Base-by-base conservation (phyloP, 2,888 invertebrate genomes). In the Baccha elongata region DNA sequence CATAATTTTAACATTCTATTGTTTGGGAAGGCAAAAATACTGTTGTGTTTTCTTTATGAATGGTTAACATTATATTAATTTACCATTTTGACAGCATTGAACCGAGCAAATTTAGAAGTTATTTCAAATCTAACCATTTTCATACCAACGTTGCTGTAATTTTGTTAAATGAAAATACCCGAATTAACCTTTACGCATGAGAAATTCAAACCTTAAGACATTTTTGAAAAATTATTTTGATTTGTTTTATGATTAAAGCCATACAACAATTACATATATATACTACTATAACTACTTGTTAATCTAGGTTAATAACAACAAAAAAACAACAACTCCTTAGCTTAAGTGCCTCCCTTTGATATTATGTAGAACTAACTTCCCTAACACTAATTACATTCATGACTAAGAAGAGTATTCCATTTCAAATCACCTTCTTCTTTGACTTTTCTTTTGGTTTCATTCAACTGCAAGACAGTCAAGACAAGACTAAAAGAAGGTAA, bases 401-500 rank as follows among this genome's bases (percentile, higher is more conserved):
- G 50, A 46, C 23, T 11, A 10, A 10, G 11, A 8, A 11, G 4
- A 21, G 15, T 23, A 65, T 21, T 13, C n/a, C 26, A 46, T 60
- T 60, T 44, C 17, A 37, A 26, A 19, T 72, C 46, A 35, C 29
- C 46, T 50, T 44, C 68, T 17, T 23, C 65, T 55, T 15, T 32
- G 17, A 19, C 46, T 58, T 23, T 21, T 74, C 64, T 21, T 8
- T 44, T 40, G 21, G 19, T 75, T 37, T n/a, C n/a, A n/a, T n/a
- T n/a, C n/a, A n/a, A n/a, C n/a, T n/a, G n/a, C n/a, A n/a, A n/a
- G n/a, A n/a, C n/a, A n/a, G n/a, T 8, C 37, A 32, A 67, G 58
- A 26, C 17, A 42, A 60, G 15, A 52, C 40, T 32, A 11, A 23
- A 44, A 62, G 40, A 53, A 73, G 60, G 73, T 79, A 79, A 79